These are phyloP conservation scores for Gnathonemus longibarbis DNA, from an alignment of 2,113 vertebrate species.

Conservation along the genomic window DNA sequence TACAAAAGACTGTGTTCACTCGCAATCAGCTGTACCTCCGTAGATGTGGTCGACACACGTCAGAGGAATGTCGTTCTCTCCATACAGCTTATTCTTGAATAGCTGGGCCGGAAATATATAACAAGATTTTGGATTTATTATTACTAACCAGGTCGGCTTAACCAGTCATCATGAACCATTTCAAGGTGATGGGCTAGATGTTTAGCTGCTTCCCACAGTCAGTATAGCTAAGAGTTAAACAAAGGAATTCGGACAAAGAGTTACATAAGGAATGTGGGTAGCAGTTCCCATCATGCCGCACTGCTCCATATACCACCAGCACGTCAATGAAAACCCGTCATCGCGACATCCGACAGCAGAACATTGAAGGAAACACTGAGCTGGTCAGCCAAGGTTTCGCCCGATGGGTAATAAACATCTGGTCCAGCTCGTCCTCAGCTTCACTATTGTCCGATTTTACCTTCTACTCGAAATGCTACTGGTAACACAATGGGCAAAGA, in stretches of 20 bases:
- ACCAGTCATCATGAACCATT: not conserved
- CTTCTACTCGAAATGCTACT: not conserved
- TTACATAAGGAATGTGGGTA: not conserved
- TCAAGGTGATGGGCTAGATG: not conserved
- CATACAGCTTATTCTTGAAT: constrained; percentile 77
- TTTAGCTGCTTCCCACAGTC: not conserved
- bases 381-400: not conserved
- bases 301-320: not conserved
- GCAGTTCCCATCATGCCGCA: not conserved
- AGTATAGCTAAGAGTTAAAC: not conserved
- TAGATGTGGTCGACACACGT: constrained; percentile 79
- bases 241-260: not conserved
- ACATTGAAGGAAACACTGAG: not conserved
- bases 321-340: not conserved
- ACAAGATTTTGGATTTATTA: not conserved
- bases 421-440: not conserved
- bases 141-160: not conserved
- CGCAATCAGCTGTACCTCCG: constrained; percentile 60
- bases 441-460: not conserved
- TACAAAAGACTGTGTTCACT: not conserved
- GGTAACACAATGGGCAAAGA: not conserved
- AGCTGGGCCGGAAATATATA: constrained; percentile 59
- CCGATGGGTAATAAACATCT: not conserved
- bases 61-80: constrained; percentile 81
- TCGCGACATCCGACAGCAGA: not conserved